Percentiles rank a stretch among this genome's conserved stretches.
phyloP scores from a whole-genome alignment of 1,140 invertebrate species.

The Daktulosphaira vitifoliae region DNA sequence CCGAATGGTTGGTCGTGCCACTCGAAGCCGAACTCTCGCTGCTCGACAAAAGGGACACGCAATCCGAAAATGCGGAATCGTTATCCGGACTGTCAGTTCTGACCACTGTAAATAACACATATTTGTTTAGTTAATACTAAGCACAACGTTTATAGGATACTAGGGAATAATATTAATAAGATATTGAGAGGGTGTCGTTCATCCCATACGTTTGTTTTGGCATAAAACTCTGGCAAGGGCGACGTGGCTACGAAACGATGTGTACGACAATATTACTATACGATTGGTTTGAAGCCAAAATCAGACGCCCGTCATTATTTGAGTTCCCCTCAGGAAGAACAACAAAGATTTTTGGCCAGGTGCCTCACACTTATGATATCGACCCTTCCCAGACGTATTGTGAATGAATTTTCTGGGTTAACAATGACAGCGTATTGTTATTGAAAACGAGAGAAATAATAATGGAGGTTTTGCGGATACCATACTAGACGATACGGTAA shows the following conservation, averaged over 20 bases:
- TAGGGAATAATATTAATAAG: too few relatives aligned
- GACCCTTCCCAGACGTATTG: conserved; percentile 26
- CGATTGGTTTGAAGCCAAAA: conserved; percentile 10
- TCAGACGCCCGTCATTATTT: background rate
- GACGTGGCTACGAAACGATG: too few relatives aligned
- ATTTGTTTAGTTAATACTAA: too few relatives aligned
- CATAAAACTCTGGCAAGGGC: too few relatives aligned
- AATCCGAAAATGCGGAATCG: conserved; percentile 95
- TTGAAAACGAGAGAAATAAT: too few relatives aligned
- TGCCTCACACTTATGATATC: conserved; percentile 13
- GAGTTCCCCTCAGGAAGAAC: background rate
- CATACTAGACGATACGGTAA: too few relatives aligned
- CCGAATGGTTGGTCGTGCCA: conserved; percentile 51
- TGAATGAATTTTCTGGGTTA: background rate
- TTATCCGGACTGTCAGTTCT: conserved; percentile 89
- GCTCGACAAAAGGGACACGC: conserved; percentile 73
- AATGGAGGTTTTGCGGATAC: too few relatives aligned
- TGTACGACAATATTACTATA: too few relatives aligned
- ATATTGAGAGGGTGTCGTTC: too few relatives aligned
- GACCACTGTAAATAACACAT: conserved; percentile 44
- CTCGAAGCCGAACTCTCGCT: conserved; percentile 83
- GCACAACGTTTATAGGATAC: too few relatives aligned
- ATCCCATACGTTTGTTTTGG: too few relatives aligned
- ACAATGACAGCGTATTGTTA: background rate
- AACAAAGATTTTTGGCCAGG: conserved; percentile 30